A percentile compares a stretch with the other conserved stretches of the same genome.
phyloP scores from a whole-genome alignment of 2,797 vertebrate species.

The Propithecus deckenii region DNA sequence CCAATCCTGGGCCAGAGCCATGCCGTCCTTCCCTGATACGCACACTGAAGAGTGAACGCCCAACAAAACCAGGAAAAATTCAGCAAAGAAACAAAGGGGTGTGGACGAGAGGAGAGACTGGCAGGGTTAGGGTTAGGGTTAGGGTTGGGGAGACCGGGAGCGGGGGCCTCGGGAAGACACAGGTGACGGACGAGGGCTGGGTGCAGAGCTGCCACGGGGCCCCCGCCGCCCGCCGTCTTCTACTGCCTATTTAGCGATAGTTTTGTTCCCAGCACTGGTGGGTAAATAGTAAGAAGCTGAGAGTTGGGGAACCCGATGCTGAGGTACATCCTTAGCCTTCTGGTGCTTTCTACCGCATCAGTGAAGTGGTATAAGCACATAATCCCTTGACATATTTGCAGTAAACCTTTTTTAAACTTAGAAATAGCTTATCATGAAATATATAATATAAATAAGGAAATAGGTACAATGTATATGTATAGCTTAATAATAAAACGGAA shows the following conservation, averaged over 20 bases:
- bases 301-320: background rate
- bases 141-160: background rate
- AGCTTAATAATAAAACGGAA: background rate
- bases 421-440: background rate
- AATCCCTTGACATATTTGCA: background rate
- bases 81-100: background rate
- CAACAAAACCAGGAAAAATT: background rate
- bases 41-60: background rate
- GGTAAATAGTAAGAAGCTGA: background rate
- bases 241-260: background rate
- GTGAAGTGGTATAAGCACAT: background rate
- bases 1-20: too few relatives aligned
- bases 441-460: background rate
- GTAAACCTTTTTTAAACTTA: background rate
- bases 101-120: background rate
- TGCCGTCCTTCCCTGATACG: background rate
- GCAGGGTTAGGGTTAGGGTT: too few relatives aligned
- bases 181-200: rapidly evolving
- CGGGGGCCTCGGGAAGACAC: rapidly evolving
- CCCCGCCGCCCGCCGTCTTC: background rate
- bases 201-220: too few relatives aligned
- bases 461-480: background rate
- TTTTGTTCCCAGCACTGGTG: background rate
- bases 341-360: background rate
- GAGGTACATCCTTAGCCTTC: background rate